Evolutionary conservation across 2,888 invertebrate genomes (phyloP).

Genomic region (Erpobdella octoculata): DNA sequence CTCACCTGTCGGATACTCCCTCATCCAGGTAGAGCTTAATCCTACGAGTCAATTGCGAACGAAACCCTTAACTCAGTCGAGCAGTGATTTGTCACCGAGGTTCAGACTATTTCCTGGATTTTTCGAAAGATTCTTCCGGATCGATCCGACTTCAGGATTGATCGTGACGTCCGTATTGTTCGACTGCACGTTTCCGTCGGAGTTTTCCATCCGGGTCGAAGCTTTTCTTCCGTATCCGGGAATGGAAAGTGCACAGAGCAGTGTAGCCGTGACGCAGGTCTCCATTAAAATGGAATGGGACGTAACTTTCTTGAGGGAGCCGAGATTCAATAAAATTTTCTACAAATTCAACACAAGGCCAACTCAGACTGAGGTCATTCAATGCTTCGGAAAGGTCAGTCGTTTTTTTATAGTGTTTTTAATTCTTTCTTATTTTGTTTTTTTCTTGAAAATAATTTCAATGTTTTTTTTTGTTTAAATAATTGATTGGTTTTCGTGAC

Average conservation of each 20-base stretch:
- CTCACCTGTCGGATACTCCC: background rate
- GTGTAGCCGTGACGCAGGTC: conserved; percentile 16
- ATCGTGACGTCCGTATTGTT: conserved; percentile 13
- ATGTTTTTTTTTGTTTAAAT: too few species aligned
- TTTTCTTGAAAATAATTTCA: too few species aligned
- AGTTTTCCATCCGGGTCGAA: background rate
- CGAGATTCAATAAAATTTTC: conserved; percentile 12
- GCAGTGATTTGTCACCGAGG: background rate
- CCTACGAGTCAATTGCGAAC: background rate
- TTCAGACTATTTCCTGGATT: background rate
- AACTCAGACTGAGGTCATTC: background rate
- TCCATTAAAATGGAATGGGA: background rate
- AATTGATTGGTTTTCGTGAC: too few species aligned
- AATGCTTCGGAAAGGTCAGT: conserved; percentile 12
- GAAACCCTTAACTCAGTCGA: background rate
- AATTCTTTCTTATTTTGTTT: too few species aligned
- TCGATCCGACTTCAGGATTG: background rate
- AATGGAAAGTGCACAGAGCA: background rate
- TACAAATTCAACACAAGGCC: background rate
- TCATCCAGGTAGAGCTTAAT: conserved; percentile 2
- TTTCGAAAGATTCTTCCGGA: conserved; percentile 6
- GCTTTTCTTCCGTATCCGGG: background rate
- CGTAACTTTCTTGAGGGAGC: background rate
- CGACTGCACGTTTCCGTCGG: conserved; percentile 3
- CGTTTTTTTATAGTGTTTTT: background rate